Evolutionary conservation across 1,140 invertebrate species (phyloP), one percentile per base, ranked within the genome.

Genomic region (Antheraea mylitta): DNA sequence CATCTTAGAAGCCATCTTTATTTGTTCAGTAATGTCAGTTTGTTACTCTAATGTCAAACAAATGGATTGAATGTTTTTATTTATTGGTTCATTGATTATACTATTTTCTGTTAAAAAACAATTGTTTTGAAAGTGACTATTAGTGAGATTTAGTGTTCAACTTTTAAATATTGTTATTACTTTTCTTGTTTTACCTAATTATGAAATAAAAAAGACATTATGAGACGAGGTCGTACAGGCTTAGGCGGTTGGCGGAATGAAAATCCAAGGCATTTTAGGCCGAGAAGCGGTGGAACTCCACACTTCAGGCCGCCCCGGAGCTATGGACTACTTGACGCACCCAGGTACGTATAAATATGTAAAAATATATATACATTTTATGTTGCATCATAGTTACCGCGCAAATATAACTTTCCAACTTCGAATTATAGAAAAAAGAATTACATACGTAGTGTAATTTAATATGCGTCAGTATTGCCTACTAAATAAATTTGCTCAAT

Each of bases 241-340:
- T 80, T 81, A 67, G 86, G 86, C 74, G 87, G 86, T 82, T 91
- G 89, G 89, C 82, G 89, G 75, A 85, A 74, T 83, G 89, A 89
- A 79, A 84, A 84, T 79, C 81, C 81, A 16, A 86, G 88, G 70
- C 85, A 87, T 76, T 89, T 82, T 70, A 87, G 87, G 68, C 80
- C 87, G 42, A 80, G 86, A 82, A 75, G 74, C 73, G 82, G 82
- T 67, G 85, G 82, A 45, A 76, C 80, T 69, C 78, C 73, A 8
- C 79, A 82, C 72, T 90, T 77, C 73, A 83, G 86, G 67, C 77
- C 80, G 36, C 67, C 81, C n/a, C 82, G 83, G 68, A 70, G 19
- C 58, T 88, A 81, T 73, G 68, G 69, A 38, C 42, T 78, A 60
- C 65, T 79, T 13, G 86, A 87, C 42, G 59, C 53, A 74, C 76